phyloP scores from a whole-genome alignment of 2,888 invertebrate species.

The Ophioninae sp. region DNA sequence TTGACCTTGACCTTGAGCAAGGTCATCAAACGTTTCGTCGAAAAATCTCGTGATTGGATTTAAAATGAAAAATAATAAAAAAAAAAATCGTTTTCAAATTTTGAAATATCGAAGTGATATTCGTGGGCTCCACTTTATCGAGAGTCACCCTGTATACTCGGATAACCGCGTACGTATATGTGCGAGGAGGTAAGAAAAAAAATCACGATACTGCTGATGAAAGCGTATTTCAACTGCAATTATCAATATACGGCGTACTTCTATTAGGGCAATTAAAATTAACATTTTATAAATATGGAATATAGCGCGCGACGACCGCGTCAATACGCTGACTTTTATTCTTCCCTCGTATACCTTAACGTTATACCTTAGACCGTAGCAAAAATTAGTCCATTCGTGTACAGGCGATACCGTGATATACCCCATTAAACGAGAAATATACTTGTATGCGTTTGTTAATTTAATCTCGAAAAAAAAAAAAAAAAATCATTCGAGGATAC shows the following conservation, averaged over 20 bases:
- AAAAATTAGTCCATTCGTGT: not conserved
- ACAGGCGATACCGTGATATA: constrained; percentile 18
- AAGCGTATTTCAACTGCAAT: constrained; percentile 72
- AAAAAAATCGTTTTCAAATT: no score
- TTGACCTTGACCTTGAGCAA: no score
- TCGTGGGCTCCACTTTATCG: no score
- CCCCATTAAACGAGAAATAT: no score
- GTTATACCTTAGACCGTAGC: not conserved
- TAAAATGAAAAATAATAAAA: no score
- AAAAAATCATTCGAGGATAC: not conserved
- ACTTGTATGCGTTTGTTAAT: not conserved
- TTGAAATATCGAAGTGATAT: no score
- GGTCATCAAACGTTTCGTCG: no score
- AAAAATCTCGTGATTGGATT: no score
- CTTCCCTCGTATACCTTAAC: not conserved
- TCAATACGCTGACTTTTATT: constrained; percentile 27
- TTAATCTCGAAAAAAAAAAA: not conserved
- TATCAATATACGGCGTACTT: constrained; percentile 71
- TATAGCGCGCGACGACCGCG: constrained; percentile 47
- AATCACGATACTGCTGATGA: constrained; percentile 68
- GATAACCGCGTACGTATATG: constrained; percentile 18
- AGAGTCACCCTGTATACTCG: no score
- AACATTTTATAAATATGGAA: constrained; percentile 75
- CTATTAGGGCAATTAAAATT: constrained; percentile 74
- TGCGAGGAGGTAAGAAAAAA: constrained; percentile 41